Percentiles rank a stretch among this genome's conserved stretches.
Conservation (phyloP, 2,113 vertebrate species). For the Kryptolebias marmoratus region DNA sequence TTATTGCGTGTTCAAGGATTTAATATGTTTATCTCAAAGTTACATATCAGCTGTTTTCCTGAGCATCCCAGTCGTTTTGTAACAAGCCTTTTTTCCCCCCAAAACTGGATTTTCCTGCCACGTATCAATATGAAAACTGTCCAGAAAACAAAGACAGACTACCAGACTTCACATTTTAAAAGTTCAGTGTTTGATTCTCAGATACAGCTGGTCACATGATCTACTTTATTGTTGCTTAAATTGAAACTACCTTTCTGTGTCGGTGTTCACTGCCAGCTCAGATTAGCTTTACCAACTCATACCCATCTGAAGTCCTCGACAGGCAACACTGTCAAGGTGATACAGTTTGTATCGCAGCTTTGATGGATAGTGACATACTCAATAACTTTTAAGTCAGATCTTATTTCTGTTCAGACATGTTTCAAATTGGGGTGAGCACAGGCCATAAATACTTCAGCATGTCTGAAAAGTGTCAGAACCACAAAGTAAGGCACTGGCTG, state of each 20-base stretch:
- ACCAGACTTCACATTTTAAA: too few relatives aligned
- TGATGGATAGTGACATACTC: constrained; percentile 2
- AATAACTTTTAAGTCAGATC: neutral
- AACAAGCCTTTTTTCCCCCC: too few relatives aligned
- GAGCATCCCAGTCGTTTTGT: too few relatives aligned
- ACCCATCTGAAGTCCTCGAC: neutral
- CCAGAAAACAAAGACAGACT: too few relatives aligned
- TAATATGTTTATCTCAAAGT: too few relatives aligned
- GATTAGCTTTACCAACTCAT: neutral
- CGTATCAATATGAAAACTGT: too few relatives aligned
- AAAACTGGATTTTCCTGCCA: too few relatives aligned
- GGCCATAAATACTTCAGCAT: neutral
- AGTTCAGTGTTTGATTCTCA: neutral
- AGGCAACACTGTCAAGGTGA: neutral
- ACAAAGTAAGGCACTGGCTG: too few relatives aligned
- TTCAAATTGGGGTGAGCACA: neutral
- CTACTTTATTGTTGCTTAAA: neutral
- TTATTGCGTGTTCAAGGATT: too few relatives aligned
- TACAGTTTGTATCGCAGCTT: neutral
- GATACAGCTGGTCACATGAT: neutral
- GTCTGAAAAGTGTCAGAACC: neutral
- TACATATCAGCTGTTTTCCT: too few relatives aligned
- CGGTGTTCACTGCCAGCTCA: neutral
- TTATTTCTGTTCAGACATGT: neutral
- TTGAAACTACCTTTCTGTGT: neutral